Evolutionary conservation across 2,888 invertebrate genomes (phyloP), one percentile per base, ranked within the genome.

Genomic region (Boloria selene): DNA sequence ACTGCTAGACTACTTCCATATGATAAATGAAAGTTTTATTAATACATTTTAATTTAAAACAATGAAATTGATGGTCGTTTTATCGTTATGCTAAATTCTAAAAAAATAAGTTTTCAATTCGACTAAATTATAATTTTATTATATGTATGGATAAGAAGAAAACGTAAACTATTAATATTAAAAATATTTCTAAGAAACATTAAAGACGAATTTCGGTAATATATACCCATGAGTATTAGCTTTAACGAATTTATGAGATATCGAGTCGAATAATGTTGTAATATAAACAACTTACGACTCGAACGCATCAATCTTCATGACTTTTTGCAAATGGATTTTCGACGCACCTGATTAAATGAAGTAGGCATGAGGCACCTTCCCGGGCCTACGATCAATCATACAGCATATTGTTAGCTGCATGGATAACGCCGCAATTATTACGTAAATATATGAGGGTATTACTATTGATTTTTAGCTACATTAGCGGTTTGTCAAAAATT

Each of bases 381-480:
- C 60, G 31, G 55, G 63, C 66, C 70, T 56, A 67, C 75, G 74
- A 81, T 81, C 79, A 76, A 80, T 81, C 80, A 81, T 74, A 69
- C 58, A 77, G 75, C 79, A 78, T 78, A 79, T 79, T 79, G 80
- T 79, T 72, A 74, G 72, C 70, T 72, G 73, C 72, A 72, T 56
- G 75, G 72, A 77, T 76, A 75, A 72, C 73, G 71, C 74, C 77
- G 75, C 76, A 72, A 73, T 74, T 73, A 71, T 76, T 73, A 76
- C 75, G 72, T 70, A 72, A 75, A 80, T 80, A 77, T 80, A 80
- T 77, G 76, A 76, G 77, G 80, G 79, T 77, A 68, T 66, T 80
- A 79, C 79, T 78, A 78, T 79, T 78, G 77, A 75, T 80, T 81
- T 77, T 80, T 77, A 74, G 77, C 76, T 83, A 84, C 82, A 87